Conservation (phyloP, 2,113 vertebrate species). For the Laticauda laticaudata region DNA sequence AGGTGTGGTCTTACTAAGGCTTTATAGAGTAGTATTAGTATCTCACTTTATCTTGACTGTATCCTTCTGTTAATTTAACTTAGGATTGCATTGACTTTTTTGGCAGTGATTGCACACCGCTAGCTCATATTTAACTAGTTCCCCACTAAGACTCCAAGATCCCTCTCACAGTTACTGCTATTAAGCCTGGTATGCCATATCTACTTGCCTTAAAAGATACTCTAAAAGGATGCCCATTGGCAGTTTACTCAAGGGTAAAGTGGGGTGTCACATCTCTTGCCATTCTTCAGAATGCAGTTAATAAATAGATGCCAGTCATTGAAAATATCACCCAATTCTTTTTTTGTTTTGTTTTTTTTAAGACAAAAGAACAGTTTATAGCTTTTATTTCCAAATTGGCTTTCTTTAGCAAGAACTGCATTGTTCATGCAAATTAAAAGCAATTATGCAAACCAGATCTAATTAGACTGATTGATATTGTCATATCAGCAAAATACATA, state of each 20-base stretch:
- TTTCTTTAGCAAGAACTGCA: constrained; percentile 14
- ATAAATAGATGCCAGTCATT: neutral
- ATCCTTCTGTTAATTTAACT: no score
- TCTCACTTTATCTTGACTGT: no score
- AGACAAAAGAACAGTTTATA: neutral
- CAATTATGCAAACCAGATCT: constrained; percentile 52
- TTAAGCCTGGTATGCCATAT: no score
- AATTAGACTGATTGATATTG: constrained; percentile 59
- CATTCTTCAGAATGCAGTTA: neutral
- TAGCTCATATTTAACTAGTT: no score
- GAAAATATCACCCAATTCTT: neutral
- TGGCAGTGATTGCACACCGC: no score
- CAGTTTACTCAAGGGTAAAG: neutral
- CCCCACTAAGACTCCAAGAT: no score
- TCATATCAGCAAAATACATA: constrained; percentile 32
- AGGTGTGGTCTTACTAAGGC: no score
- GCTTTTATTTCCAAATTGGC: neutral
- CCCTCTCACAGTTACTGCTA: no score
- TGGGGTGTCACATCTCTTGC: neutral
- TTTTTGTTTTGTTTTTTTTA: neutral
- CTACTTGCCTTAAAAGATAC: no score
- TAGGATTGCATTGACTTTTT: no score
- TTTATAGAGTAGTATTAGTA: no score
- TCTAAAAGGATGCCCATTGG: neutral
- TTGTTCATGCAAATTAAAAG: constrained; percentile 42